Evolutionary conservation across 2,797 vertebrate genomes (phyloP).

Genomic region (Astyanax mexicanus): DNA sequence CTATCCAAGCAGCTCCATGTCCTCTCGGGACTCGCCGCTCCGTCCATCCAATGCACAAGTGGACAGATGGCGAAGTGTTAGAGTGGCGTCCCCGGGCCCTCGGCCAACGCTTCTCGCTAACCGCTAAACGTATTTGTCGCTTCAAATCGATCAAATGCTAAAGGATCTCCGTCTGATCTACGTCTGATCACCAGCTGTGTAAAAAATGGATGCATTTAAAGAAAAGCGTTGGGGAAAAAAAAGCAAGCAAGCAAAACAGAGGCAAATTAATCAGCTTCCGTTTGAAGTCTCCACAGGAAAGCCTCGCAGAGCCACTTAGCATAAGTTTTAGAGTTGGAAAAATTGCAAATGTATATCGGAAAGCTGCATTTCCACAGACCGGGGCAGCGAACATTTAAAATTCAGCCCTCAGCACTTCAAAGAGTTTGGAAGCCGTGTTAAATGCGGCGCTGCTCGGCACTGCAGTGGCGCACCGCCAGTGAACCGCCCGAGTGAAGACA

Average conservation of each 20-base stretch:
- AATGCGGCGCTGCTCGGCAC: neutral
- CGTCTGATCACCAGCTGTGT: neutral
- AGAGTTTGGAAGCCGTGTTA: neutral
- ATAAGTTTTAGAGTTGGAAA: neutral
- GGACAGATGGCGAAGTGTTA: constrained; percentile 76
- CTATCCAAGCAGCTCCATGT: neutral
- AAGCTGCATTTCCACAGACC: neutral
- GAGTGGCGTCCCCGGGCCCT: constrained; percentile 66
- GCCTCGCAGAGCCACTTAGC: neutral
- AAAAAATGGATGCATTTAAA: neutral
- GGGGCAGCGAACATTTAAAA: neutral
- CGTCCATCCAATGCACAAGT: constrained; percentile 9
- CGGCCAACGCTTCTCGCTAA: constrained; percentile 54
- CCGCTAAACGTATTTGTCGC: neutral
- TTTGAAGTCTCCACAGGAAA: neutral
- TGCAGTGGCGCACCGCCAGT: neutral
- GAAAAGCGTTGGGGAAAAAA: too few species aligned
- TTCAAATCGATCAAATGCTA: neutral
- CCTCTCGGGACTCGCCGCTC: neutral
- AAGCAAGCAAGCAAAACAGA: too few species aligned
- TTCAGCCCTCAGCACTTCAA: neutral
- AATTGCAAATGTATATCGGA: neutral
- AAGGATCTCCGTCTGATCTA: neutral
- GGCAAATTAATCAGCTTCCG: neutral
- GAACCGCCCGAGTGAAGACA: neutral